These are phyloP conservation scores for Pachyuromys duprasi DNA, from an alignment of 2,797 vertebrate species.

Conservation along the genomic window DNA sequence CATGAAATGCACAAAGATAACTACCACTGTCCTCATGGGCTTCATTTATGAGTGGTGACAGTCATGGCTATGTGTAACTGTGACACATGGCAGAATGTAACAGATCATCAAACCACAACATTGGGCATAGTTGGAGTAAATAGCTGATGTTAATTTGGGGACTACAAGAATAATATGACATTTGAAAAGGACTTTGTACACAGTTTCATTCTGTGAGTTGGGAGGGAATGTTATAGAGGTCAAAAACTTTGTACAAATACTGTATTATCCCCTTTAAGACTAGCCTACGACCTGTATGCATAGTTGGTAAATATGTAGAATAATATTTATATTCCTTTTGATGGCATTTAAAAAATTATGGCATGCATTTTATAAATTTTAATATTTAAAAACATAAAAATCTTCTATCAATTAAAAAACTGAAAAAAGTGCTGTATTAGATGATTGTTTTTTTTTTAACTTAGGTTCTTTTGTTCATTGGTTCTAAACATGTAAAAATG, in stretches of 20 bases:
- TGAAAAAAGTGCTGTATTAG: conserved; percentile 18
- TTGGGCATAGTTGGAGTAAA: background rate
- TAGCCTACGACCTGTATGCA: background rate
- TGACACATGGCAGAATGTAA: background rate
- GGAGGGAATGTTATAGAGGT: background rate
- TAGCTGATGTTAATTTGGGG: conserved; percentile 28
- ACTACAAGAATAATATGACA: background rate
- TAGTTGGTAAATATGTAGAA: background rate
- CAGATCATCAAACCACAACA: conserved; percentile 34
- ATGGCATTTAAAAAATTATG: background rate
- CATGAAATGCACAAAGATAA: background rate
- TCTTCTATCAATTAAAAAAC: background rate
- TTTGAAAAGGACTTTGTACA: conserved; percentile 29
- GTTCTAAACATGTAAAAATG: conserved; percentile 25
- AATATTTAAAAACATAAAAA: conserved; percentile 47
- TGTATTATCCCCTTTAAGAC: background rate
- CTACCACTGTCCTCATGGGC: background rate
- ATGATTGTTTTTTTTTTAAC: conserved; percentile 51
- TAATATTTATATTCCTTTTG: background rate
- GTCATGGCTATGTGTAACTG: conserved; percentile 25
- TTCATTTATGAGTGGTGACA: background rate
- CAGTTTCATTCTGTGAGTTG: conserved; percentile 20
- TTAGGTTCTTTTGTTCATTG: background rate
- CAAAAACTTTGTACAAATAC: background rate
- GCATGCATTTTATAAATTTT: background rate